phyloP scores from a whole-genome alignment of 2,113 vertebrate species.

The Rhinolophus ferrumequinum region DNA sequence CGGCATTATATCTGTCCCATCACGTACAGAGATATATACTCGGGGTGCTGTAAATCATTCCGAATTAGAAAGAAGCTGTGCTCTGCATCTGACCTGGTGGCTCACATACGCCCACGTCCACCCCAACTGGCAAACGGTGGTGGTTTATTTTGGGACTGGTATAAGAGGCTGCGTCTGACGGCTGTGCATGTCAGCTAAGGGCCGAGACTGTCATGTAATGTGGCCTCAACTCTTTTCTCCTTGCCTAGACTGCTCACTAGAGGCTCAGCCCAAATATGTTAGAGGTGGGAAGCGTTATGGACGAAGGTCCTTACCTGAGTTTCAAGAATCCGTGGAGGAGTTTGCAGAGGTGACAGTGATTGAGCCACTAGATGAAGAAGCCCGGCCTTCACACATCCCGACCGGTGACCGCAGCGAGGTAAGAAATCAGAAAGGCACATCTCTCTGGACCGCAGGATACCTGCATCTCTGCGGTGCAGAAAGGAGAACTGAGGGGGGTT shows the following conservation, averaged over 20 bases:
- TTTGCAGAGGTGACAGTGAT: constrained; percentile 83
- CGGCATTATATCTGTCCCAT: neutral
- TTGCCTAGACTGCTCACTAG: constrained; percentile 85
- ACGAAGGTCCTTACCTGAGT: constrained; percentile 93
- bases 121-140: neutral
- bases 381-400: constrained; percentile 77
- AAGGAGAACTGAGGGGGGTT: neutral
- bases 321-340: constrained; percentile 85
- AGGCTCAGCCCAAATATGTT: constrained; percentile 96
- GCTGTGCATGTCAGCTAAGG: neutral
- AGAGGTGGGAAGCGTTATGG: constrained; percentile 95
- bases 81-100: neutral
- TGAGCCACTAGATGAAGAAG: constrained; percentile 79
- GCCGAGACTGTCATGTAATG: constrained; percentile 23
- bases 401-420: constrained; percentile 89
- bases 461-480: accelerated
- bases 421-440: neutral
- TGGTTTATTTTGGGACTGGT: constrained; percentile 57
- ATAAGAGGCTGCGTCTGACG: constrained; percentile 2
- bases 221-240: constrained; percentile 73
- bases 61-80: constrained; percentile 28
- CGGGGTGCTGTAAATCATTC: neutral
- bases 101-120: neutral
- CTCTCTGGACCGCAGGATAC: accelerated
- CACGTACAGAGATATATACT: neutral